phyloP scores from a whole-genome alignment of 1,140 invertebrate genomes.

The Pantala flavescens region DNA sequence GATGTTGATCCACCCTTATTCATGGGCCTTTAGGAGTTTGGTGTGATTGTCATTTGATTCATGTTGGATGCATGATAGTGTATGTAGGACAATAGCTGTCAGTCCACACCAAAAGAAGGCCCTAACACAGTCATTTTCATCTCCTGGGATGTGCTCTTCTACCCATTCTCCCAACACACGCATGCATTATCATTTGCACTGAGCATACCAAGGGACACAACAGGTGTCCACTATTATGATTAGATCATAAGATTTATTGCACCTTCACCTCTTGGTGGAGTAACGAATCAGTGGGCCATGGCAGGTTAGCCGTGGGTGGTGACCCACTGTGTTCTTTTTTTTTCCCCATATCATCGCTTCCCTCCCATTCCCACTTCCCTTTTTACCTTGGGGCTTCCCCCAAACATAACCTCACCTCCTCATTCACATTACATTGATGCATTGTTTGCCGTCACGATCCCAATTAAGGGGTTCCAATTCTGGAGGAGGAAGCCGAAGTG shows the following conservation, averaged over 20 bases:
- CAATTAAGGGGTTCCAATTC: neutral
- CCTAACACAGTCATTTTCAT: neutral
- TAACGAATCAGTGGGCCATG: neutral
- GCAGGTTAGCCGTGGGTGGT: conserved; percentile 1
- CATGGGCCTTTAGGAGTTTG: no score
- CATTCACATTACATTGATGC: neutral
- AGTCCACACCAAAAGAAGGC: neutral
- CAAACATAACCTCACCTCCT: neutral
- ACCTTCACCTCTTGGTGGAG: neutral
- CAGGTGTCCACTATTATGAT: neutral
- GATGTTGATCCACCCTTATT: no score
- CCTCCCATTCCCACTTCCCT: neutral
- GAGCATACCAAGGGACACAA: neutral
- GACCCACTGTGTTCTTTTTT: conserved; percentile 9
- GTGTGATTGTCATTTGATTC: no score
- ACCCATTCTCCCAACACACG: neutral
- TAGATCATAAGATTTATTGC: neutral
- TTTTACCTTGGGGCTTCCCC: neutral
- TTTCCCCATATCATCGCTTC: neutral
- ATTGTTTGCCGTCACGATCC: neutral
- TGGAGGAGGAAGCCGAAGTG: neutral
- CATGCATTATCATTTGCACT: neutral
- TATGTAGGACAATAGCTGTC: neutral
- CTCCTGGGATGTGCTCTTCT: conserved; percentile 3
- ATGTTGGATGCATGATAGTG: no score